Evolutionary conservation across 1,140 invertebrate species (phyloP), one percentile per base, ranked within the genome.

Genomic region (Ooceraea biroi): DNA sequence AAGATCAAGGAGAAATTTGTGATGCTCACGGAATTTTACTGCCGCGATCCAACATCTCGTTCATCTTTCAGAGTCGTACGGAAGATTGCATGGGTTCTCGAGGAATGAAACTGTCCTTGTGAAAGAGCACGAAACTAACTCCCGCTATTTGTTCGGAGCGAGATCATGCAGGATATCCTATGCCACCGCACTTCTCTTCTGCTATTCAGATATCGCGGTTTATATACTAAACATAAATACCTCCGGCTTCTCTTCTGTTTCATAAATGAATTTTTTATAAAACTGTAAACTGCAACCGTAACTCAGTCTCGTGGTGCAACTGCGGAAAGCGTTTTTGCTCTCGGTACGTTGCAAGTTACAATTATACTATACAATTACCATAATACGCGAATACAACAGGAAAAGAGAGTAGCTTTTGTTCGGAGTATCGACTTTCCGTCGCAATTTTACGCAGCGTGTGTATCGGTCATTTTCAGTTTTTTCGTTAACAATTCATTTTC

Each of bases 401-500:
- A 22, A 14, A 19, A 0, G 17, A 17, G 14, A 46, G 36, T 57
- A 44, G 65, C 63, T 78, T n/a, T n/a, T 30, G 68, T 78, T 68
- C 52, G n/a, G 36, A 55, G 25, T 78, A 69, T 78, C 76, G 63
- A 78, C 36, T 78, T 78, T 68, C 76, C 22, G 44, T 68, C 48
- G 36, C 22, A 22, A 19, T 78, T 57, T 7, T 7, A 7, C 36
- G 36, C 36, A 7, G 55, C 48, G 22, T 17, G 63, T 36, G 63
- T 60, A 71, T 82, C 68, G 19, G n/a, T 3, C 60, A 11, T 68
- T 76, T 48, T 27, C 66, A 14, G 19, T 57, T 78, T 78, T 78
- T 36, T 68, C 41, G 65, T 83, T 76, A 65, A 65, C 57, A 85
- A 85, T 88, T 88, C 82, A 77, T 87, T 82, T 85, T 68, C 69